Evolutionary conservation across 2,113 vertebrate genomes (phyloP).

Genomic region (Archilochus colubris): DNA sequence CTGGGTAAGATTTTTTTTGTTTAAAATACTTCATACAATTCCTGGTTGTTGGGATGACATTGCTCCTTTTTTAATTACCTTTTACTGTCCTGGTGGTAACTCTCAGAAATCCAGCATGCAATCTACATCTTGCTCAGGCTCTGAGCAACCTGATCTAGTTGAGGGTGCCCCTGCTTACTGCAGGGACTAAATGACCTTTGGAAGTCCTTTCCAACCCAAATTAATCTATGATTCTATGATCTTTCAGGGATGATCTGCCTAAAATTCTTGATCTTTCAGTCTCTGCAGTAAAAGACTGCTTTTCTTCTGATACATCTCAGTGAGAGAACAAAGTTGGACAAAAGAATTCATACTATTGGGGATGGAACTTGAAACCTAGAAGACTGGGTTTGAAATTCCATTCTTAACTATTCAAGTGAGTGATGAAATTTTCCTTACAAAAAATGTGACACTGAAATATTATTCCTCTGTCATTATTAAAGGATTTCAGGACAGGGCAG

Average conservation of each 20-base stretch:
- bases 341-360: accelerated
- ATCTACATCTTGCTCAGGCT: not conserved
- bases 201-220: too few relatives aligned
- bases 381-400: not conserved
- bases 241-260: not conserved
- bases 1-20: not conserved
- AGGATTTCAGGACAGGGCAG: not conserved
- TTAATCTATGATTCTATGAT: too few relatives aligned
- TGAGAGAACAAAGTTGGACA: not conserved
- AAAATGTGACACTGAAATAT: not conserved
- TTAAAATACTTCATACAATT: accelerated
- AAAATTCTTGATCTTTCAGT: not conserved
- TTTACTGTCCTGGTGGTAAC: not conserved
- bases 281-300: not conserved
- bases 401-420: not conserved
- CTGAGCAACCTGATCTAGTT: too few relatives aligned
- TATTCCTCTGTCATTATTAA: not conserved
- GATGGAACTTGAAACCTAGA: not conserved
- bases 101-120: not conserved
- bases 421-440: not conserved
- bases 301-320: not conserved
- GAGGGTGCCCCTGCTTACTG: too few relatives aligned
- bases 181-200: too few relatives aligned
- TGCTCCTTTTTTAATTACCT: not conserved
- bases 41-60: not conserved